A percentile compares a stretch with the other conserved stretches of the same genome.
Evolutionary conservation across 2,888 invertebrate genomes (phyloP).

Genomic region (Omphaloscelis lunosa): DNA sequence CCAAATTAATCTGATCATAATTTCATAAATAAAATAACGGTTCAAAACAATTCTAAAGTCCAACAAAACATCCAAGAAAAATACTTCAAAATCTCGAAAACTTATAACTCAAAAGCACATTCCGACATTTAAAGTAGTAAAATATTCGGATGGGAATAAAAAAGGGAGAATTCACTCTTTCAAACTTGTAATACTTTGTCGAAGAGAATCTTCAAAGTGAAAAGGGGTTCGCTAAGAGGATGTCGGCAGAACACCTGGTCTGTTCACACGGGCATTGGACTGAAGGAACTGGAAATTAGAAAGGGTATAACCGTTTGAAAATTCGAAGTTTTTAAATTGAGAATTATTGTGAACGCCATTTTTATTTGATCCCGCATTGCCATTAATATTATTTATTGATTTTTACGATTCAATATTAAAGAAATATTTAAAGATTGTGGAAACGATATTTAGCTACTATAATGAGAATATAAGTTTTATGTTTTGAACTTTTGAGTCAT

Average conservation of each 20-base stretch:
- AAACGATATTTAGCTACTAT: too few relatives aligned
- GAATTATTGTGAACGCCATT: not conserved
- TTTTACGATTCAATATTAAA: not conserved
- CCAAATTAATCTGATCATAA: not conserved
- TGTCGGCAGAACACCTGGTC: constrained; percentile 71
- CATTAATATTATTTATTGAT: not conserved
- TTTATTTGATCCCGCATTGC: not conserved
- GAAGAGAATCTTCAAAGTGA: constrained; percentile 77
- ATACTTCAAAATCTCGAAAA: constrained; percentile 54
- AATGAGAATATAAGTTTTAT: not conserved
- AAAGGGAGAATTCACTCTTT: constrained; percentile 69
- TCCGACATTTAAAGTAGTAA: constrained; percentile 68
- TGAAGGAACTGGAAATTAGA: constrained; percentile 70
- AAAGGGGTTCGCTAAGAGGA: constrained; percentile 72
- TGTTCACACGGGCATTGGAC: constrained; percentile 75
- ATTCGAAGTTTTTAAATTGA: constrained; percentile 51
- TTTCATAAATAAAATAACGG: not conserved
- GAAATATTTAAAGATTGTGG: not conserved
- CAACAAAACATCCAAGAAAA: constrained; percentile 31
- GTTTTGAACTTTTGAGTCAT: not conserved
- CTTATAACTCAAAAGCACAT: constrained; percentile 68
- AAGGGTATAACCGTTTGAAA: constrained; percentile 73
- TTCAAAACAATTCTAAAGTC: constrained; percentile 36
- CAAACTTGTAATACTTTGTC: constrained; percentile 78
- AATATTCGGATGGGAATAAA: constrained; percentile 71